phyloP scores from a whole-genome alignment of 2,888 invertebrate species.

The Anthoptus insignis region DNA sequence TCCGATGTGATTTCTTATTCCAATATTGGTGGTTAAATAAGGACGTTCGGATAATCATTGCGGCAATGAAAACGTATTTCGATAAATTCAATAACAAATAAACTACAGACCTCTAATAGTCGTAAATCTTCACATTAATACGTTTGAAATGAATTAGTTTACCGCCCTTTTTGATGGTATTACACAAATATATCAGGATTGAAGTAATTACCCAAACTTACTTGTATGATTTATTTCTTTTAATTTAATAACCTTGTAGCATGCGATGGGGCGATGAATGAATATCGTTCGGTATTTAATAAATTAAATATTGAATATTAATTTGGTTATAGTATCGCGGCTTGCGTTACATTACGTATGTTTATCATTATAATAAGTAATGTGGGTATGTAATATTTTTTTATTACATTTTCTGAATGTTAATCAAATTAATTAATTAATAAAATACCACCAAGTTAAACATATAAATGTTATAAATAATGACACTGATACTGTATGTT shows the following conservation, averaged over 20 bases:
- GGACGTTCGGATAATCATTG: slow-evolving; percentile 7
- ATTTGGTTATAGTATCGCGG: slow-evolving; percentile 22
- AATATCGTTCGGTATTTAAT: slow-evolving; percentile 30
- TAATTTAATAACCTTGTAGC: slow-evolving; percentile 61
- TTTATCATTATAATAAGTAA: too few species aligned
- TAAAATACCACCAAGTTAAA: too few species aligned
- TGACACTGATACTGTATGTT: too few species aligned
- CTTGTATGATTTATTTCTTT: slow-evolving; percentile 69
- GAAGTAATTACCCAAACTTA: slow-evolving; percentile 54
- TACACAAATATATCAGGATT: slow-evolving; percentile 76
- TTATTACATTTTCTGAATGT: too few species aligned
- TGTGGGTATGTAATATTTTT: too few species aligned
- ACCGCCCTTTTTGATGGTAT: slow-evolving; percentile 61
- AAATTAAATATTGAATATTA: slow-evolving; percentile 29
- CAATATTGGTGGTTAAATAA: slow-evolving; percentile 1
- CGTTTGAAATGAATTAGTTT: slow-evolving; percentile 52
- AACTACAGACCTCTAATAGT: slow-evolving; percentile 39
- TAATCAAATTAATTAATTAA: too few species aligned
- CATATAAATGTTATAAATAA: too few species aligned
- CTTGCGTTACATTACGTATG: neutral
- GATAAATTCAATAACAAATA: slow-evolving; percentile 28
- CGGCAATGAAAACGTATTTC: slow-evolving; percentile 1
- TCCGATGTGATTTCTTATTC: neutral
- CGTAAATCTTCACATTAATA: slow-evolving; percentile 65
- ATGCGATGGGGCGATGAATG: slow-evolving; percentile 62